phyloP scores from a whole-genome alignment of 2,797 vertebrate genomes.

The Sphaeramia orbicularis region DNA sequence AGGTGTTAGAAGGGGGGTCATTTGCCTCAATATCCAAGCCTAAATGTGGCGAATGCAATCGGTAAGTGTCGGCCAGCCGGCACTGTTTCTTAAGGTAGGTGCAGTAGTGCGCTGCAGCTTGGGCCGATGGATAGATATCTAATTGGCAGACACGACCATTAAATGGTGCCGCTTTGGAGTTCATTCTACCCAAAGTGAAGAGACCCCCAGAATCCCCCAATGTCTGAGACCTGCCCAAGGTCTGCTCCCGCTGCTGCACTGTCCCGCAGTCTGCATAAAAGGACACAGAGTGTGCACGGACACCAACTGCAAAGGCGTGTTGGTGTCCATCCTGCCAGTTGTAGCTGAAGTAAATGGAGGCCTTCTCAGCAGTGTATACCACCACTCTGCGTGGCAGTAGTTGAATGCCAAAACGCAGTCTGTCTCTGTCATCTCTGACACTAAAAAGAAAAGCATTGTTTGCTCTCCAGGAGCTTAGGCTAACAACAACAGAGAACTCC shows the following conservation, averaged over 20 bases:
- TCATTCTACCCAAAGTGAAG: constrained; percentile 93
- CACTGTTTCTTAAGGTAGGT: constrained; percentile 93
- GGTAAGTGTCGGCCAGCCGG: constrained; percentile 89
- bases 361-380: constrained; percentile 89
- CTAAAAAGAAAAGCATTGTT: constrained; percentile 98
- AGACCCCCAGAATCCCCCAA: constrained; percentile 84
- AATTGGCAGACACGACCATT: constrained; percentile 93
- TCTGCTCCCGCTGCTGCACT: constrained; percentile 85
- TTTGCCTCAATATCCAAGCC: constrained; percentile 48
- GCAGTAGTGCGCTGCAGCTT: constrained; percentile 92
- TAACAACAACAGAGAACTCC: constrained; percentile 91
- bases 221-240: constrained; percentile 80
- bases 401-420: constrained; percentile 93
- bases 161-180: constrained; percentile 89
- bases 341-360: constrained; percentile 89
- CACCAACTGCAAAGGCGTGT: constrained; percentile 89
- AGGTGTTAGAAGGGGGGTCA: constrained; percentile 49
- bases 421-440: constrained; percentile 87
- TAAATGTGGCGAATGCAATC: constrained; percentile 73
- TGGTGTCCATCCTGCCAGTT: constrained; percentile 90
- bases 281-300: constrained; percentile 86
- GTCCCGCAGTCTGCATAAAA: constrained; percentile 90
- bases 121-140: constrained; percentile 92
- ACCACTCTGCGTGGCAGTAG: constrained; percentile 91
- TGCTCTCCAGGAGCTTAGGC: constrained; percentile 89